These are phyloP conservation scores for Pandion haliaetus DNA, from an alignment of 2,113 vertebrate genomes.

Conservation along the genomic window DNA sequence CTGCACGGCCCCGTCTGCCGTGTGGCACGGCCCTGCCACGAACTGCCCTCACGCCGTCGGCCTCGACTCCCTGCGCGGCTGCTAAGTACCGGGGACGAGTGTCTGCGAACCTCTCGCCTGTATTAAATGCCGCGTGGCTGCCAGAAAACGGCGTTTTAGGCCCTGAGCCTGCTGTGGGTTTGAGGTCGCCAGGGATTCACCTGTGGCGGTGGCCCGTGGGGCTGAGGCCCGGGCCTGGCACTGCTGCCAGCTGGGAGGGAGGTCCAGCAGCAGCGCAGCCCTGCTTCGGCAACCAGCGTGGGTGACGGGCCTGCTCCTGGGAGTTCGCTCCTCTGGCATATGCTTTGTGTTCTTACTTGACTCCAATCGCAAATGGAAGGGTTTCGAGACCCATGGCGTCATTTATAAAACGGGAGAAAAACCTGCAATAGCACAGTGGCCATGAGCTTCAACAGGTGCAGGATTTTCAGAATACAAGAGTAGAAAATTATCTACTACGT, in stretches of 20 bases:
- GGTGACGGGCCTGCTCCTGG: accelerated
- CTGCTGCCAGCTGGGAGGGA: neutral
- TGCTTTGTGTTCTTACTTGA: neutral
- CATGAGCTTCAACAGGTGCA: neutral
- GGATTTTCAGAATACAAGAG: neutral
- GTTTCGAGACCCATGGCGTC: neutral
- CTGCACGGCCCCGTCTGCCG: neutral
- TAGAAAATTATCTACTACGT: accelerated
- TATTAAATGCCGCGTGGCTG: accelerated
- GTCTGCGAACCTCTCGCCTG: accelerated
- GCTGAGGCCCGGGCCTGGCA: neutral
- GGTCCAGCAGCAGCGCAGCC: neutral
- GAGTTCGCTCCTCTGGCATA: accelerated
- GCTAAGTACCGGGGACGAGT: accelerated
- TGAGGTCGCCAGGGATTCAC: accelerated
- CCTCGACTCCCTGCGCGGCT: neutral
- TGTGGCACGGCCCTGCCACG: neutral
- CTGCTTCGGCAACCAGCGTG: neutral
- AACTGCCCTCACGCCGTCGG: neutral
- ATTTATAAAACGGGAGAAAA: neutral
- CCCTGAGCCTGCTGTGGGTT: neutral
- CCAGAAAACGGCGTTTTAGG: accelerated
- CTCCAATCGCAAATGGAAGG: accelerated
- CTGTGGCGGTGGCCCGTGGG: neutral
- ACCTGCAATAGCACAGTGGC: neutral